Conservation (phyloP, 2,888 invertebrate genomes). For the Rhabditophanes sp. region DNA sequence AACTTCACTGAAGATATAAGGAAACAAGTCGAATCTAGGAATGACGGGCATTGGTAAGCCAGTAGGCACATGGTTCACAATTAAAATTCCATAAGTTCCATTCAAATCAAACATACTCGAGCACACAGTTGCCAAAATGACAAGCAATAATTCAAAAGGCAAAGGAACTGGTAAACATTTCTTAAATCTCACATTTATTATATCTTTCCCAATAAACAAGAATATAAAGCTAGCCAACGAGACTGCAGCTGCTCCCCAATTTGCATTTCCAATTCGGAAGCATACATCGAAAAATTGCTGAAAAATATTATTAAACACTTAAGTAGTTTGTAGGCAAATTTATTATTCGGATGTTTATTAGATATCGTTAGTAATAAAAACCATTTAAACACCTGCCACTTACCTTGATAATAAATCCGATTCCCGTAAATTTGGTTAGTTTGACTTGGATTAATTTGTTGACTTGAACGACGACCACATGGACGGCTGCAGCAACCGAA, state of each 20-base stretch:
- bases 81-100: conserved; percentile 38
- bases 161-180: conserved; percentile 44
- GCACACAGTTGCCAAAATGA: conserved; percentile 44
- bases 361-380: background rate
- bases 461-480: conserved; percentile 49
- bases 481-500: conserved; percentile 49
- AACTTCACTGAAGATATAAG: conserved; percentile 42
- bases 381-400: conserved; percentile 6
- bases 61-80: conserved; percentile 46
- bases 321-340: background rate
- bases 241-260: conserved; percentile 52
- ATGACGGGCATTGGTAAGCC: conserved; percentile 33
- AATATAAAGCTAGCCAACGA: conserved; percentile 45
- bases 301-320: conserved; percentile 30
- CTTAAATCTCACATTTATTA: conserved; percentile 46
- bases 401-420: conserved; percentile 45
- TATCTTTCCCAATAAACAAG: conserved; percentile 45
- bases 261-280: conserved; percentile 54
- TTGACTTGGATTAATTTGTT: conserved; percentile 45
- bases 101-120: conserved; percentile 43
- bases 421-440: conserved; percentile 43
- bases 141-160: conserved; percentile 45
- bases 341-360: background rate
- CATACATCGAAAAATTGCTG: conserved; percentile 48
- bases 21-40: conserved; percentile 26